These are phyloP conservation scores for Nothobranchius furzeri DNA, from an alignment of 2,113 vertebrate genomes.

Conservation along the genomic window DNA sequence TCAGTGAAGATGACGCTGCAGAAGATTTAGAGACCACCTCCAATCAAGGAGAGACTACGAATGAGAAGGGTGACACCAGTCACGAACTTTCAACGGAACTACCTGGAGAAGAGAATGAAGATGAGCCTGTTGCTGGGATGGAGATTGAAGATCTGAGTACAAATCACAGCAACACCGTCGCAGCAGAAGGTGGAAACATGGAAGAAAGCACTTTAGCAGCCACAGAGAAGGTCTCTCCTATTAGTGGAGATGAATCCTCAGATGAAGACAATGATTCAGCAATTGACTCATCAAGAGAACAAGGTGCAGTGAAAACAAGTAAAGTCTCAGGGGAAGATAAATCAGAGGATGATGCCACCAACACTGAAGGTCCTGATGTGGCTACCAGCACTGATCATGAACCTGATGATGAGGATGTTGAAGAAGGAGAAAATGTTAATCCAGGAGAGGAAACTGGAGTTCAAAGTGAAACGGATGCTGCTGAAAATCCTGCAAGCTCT, in stretches of 20 bases:
- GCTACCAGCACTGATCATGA: background rate
- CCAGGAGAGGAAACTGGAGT: background rate
- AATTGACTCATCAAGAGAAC: constrained; percentile 18
- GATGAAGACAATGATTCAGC: constrained; percentile 12
- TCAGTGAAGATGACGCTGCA: constrained; percentile 4
- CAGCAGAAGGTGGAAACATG: background rate
- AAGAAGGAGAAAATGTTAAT: background rate
- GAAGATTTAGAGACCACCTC: constrained; percentile 16
- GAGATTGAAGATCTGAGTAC: background rate
- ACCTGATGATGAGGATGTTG: constrained; percentile 8
- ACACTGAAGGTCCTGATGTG: background rate
- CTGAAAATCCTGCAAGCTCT: background rate
- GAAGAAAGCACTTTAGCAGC: background rate
- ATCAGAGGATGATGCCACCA: background rate
- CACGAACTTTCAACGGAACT: constrained; percentile 6
- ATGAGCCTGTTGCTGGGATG: constrained; percentile 27
- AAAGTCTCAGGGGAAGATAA: constrained; percentile 31
- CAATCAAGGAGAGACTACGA: constrained; percentile 26
- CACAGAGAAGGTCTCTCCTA: background rate
- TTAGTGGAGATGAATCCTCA: background rate
- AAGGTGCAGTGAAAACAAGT: constrained; percentile 18
- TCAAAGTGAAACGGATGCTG: constrained; percentile 1
- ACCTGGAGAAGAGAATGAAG: constrained; percentile 26
- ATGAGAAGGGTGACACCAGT: constrained; percentile 7
- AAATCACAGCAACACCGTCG: background rate